These are phyloP conservation scores for Pogonocichla stellata DNA, from an alignment of 2,113 vertebrate species.

Conservation along the genomic window DNA sequence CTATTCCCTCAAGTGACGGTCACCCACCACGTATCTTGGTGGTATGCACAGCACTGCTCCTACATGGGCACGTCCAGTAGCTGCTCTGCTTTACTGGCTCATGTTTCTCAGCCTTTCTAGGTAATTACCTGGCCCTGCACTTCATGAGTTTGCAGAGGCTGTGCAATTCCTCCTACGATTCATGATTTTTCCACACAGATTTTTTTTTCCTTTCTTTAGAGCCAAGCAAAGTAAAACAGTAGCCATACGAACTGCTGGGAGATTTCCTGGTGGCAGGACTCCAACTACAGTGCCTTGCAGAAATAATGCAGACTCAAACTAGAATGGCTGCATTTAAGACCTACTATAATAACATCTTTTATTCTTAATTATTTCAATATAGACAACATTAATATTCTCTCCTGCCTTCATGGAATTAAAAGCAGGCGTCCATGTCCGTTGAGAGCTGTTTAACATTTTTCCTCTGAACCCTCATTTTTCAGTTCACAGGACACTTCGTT, in stretches of 20 bases:
- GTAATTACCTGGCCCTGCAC: neutral
- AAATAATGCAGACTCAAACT: neutral
- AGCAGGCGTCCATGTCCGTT: neutral
- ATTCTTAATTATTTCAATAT: neutral
- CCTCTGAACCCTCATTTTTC: neutral
- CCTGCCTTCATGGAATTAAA: neutral
- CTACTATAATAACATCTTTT: neutral
- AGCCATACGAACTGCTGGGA: neutral
- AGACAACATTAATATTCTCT: neutral
- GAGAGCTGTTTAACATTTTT: neutral
- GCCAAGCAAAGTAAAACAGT: constrained; percentile 51
- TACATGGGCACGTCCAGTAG: neutral
- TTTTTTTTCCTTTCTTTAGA: constrained; percentile 20
- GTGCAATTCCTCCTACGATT: neutral
- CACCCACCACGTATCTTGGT: neutral
- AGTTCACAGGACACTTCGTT: neutral
- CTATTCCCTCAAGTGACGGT: neutral
- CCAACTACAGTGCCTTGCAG: neutral
- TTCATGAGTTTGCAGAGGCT: neutral
- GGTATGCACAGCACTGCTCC: accelerated
- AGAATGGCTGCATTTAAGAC: neutral
- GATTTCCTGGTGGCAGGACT: neutral
- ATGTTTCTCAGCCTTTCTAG: neutral
- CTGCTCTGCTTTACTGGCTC: neutral
- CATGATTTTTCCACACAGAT: neutral